phyloP scores from a whole-genome alignment of 64 coral and sea anemone species.

The Pachyseris speciosa region DNA sequence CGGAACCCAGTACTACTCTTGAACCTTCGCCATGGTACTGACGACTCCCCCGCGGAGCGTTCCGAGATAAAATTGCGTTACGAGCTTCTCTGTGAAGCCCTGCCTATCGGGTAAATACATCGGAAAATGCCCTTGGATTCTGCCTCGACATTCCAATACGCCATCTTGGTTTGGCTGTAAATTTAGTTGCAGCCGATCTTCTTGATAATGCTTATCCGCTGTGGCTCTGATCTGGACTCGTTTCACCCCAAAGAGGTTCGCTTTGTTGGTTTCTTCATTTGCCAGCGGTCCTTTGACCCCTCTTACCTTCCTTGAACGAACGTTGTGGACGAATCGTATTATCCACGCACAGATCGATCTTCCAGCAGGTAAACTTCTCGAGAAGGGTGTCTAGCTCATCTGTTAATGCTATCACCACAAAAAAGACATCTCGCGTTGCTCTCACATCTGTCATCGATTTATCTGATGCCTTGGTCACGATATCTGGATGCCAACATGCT shows the following conservation, averaged over 20 bases:
- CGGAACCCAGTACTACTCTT: slow-evolving; percentile 7
- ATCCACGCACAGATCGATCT: background rate
- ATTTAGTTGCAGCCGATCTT: background rate
- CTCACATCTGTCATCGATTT: background rate
- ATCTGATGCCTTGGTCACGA: background rate
- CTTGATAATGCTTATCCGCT: background rate
- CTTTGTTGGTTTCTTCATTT: background rate
- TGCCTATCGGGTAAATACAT: slow-evolving; percentile 9
- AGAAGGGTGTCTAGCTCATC: background rate
- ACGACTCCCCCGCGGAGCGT: background rate
- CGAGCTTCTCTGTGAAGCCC: slow-evolving; percentile 1
- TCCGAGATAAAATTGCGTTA: background rate
- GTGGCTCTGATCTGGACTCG: background rate
- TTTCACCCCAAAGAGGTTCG: background rate
- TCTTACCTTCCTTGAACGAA: no score
- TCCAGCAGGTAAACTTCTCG: background rate
- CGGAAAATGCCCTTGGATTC: slow-evolving; percentile 7
- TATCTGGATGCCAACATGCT: background rate
- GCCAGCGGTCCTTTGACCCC: no score
- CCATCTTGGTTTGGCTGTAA: slow-evolving; percentile 1
- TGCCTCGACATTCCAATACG: background rate
- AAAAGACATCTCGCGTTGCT: background rate
- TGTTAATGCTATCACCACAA: background rate
- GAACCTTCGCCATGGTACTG: background rate
- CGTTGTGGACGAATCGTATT: background rate